Percentiles rank a stretch among this genome's conserved stretches.
Conservation (phyloP, 2,797 vertebrate species). For the Sebastes dallii region DNA sequence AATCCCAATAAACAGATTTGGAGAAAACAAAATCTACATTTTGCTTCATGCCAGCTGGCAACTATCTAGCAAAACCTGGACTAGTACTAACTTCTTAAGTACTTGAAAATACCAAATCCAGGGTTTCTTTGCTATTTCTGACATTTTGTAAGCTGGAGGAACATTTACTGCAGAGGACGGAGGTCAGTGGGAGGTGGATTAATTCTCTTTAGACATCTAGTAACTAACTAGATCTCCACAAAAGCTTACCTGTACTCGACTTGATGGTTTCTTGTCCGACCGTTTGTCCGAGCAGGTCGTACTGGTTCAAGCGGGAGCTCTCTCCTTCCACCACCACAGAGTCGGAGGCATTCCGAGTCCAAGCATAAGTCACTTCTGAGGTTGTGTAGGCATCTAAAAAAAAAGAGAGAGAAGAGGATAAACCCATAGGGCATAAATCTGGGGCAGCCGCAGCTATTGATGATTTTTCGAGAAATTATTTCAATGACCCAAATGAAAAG, state of each 20-base stretch:
- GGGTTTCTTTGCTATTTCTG: not conserved
- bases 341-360: slow-evolving; percentile 94
- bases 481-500: slow-evolving; percentile 47
- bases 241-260: slow-evolving; percentile 93
- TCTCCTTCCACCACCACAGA: slow-evolving; percentile 97
- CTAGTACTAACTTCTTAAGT: not conserved
- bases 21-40: not conserved
- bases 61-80: not conserved
- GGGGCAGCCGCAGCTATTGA: slow-evolving; percentile 20
- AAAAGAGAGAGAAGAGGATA: slow-evolving; percentile 22
- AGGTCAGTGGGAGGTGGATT: not conserved
- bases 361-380: slow-evolving; percentile 96
- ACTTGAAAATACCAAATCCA: not conserved
- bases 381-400: slow-evolving; percentile 94
- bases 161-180: not conserved
- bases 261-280: slow-evolving; percentile 96
- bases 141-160: not conserved
- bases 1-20: too few species aligned
- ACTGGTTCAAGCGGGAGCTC: slow-evolving; percentile 96
- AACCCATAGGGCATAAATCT: slow-evolving; percentile 41
- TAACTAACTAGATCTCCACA: not conserved
- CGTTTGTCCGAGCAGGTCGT: slow-evolving; percentile 95
- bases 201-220: not conserved
- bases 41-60: not conserved
- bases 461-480: slow-evolving; percentile 31